These are phyloP conservation scores for Drosophila anomelani DNA, from an alignment of 2,888 invertebrate genomes.

Conservation along the genomic window DNA sequence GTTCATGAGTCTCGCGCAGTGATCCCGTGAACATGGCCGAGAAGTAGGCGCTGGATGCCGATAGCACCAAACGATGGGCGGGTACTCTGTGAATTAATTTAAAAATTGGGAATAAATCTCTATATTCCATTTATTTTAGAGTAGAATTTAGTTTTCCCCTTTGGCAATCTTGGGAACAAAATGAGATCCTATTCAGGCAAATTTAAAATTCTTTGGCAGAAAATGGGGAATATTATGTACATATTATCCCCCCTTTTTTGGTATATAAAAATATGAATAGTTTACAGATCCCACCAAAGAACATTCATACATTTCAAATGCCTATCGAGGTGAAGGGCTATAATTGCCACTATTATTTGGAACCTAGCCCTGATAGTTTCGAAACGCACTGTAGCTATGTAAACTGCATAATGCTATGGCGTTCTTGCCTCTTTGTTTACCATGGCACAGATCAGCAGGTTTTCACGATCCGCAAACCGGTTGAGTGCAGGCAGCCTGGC, in stretches of 20 bases:
- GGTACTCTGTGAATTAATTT: conserved; percentile 86
- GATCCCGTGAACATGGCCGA: conserved; percentile 97
- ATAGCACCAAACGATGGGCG: conserved; percentile 94
- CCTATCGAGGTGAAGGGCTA: too few relatives aligned
- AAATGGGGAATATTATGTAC: too few relatives aligned
- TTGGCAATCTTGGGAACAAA: too few relatives aligned
- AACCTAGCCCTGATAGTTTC: background rate
- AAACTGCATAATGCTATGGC: background rate
- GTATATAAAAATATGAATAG: too few relatives aligned
- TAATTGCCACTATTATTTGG: background rate
- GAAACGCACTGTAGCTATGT: conserved; percentile 7
- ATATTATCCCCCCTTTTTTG: too few relatives aligned
- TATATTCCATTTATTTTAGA: background rate
- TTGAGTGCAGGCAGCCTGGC: conserved; percentile 15
- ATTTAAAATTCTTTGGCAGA: too few relatives aligned
- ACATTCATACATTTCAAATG: too few relatives aligned
- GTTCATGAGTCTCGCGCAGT: conserved; percentile 92
- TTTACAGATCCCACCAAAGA: background rate
- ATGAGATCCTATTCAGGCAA: too few relatives aligned
- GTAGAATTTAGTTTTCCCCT: too few relatives aligned
- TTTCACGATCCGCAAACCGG: conserved; percentile 31
- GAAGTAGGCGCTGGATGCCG: conserved; percentile 97
- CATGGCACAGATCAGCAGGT: conserved; percentile 42
- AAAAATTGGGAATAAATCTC: too few relatives aligned
- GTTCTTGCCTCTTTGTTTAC: conserved; percentile 42